Conservation (phyloP, 2,888 invertebrate species). For the Psylliodes chrysocephalus region DNA sequence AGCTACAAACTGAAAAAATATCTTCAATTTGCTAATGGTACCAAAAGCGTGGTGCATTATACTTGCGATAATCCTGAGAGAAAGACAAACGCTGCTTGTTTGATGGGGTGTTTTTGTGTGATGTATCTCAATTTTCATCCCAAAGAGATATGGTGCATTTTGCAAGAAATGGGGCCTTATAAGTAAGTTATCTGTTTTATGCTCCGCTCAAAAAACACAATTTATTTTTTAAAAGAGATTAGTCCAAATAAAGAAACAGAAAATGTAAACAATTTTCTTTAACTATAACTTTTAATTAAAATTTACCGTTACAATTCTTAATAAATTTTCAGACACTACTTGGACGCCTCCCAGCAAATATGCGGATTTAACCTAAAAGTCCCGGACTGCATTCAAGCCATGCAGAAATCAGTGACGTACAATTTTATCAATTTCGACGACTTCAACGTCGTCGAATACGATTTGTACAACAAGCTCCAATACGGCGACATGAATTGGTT, state of each 20-base stretch:
- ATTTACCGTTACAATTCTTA: too few relatives aligned
- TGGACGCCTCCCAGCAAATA: conserved; percentile 85
- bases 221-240: too few relatives aligned
- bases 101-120: conserved; percentile 86
- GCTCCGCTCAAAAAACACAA: too few relatives aligned
- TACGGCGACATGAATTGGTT: conserved; percentile 93
- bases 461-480: conserved; percentile 81
- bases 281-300: too few relatives aligned
- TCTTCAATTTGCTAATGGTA: conserved; percentile 72
- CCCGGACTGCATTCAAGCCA: conserved; percentile 73
- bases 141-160: conserved; percentile 74
- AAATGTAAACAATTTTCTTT: too few relatives aligned
- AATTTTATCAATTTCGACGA: conserved; percentile 85
- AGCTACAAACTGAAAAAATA: conserved; percentile 81
- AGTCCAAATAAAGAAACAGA: too few relatives aligned
- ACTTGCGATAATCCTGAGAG: conserved; percentile 79
- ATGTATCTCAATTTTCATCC: conserved; percentile 76
- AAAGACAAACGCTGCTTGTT: conserved; percentile 86
- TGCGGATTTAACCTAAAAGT: conserved; percentile 77
- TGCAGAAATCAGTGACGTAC: conserved; percentile 77
- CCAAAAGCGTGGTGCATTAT: conserved; percentile 83
- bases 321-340: conserved; percentile 69
- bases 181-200: conserved; percentile 56
- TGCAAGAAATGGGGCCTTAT: conserved; percentile 67
- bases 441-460: conserved; percentile 86